These are phyloP conservation scores for Philereme transversata DNA, from an alignment of 2,888 invertebrate species.

Conservation along the genomic window DNA sequence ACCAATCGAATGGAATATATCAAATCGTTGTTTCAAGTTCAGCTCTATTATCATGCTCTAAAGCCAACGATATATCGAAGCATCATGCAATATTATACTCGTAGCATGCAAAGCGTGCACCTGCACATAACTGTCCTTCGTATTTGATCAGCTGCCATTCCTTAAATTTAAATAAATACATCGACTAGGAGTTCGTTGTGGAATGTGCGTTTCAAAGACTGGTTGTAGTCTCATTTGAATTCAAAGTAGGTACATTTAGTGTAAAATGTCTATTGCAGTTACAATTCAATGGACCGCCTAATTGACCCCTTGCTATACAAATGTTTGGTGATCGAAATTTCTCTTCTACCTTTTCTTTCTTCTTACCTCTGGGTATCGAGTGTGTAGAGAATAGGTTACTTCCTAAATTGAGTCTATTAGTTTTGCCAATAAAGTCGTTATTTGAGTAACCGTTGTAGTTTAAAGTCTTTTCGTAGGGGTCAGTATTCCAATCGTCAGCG, in stretches of 20 bases:
- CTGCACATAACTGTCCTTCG: background rate
- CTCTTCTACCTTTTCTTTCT: slow-evolving; percentile 53
- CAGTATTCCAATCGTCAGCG: slow-evolving; percentile 56
- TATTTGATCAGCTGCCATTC: slow-evolving; percentile 32
- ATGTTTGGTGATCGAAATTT: slow-evolving; percentile 74
- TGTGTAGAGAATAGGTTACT: slow-evolving; percentile 52
- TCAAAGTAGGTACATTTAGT: slow-evolving; percentile 71
- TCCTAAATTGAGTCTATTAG: slow-evolving; percentile 26
- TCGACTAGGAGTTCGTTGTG: slow-evolving; percentile 65
- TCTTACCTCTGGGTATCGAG: slow-evolving; percentile 59
- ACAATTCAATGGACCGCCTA: slow-evolving; percentile 70
- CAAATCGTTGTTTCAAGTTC: background rate
- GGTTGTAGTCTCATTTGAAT: slow-evolving; percentile 68
- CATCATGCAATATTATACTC: slow-evolving; percentile 23
- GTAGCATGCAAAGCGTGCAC: slow-evolving; percentile 21
- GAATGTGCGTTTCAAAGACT: slow-evolving; percentile 55
- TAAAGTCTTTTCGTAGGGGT: slow-evolving; percentile 52
- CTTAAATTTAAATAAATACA: slow-evolving; percentile 55
- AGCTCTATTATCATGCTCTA: background rate
- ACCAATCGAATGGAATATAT: slow-evolving; percentile 29
- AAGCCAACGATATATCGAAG: background rate
- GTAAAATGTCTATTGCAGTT: slow-evolving; percentile 78
- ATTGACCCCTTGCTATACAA: slow-evolving; percentile 68
- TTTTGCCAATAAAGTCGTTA: slow-evolving; percentile 42
- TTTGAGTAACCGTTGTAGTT: slow-evolving; percentile 51